Evolutionary conservation across 2,797 vertebrate genomes (phyloP).

Genomic region (Bradypodion pumilum): DNA sequence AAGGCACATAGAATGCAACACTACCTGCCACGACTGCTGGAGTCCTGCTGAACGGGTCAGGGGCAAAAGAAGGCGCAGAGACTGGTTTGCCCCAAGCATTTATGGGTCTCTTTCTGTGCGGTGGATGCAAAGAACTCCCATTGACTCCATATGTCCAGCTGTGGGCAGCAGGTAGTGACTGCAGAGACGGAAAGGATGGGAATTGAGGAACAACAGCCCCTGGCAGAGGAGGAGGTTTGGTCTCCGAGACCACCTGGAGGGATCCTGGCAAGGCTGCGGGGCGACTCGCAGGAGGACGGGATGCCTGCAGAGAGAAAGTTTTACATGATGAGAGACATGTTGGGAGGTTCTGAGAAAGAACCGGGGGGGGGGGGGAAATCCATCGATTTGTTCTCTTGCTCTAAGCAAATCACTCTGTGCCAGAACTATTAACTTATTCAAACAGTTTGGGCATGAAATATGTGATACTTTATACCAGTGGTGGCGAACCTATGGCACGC

Average conservation of each 20-base stretch:
- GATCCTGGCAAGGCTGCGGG: conserved; percentile 15
- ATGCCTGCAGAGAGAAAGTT: not conserved
- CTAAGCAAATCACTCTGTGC: not conserved
- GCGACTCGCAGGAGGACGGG: conserved; percentile 7
- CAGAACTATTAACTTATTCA: not conserved
- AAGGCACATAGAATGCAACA: accelerated
- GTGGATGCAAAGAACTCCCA: conserved; percentile 33
- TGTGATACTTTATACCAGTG: no score
- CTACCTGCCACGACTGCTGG: conserved; percentile 4
- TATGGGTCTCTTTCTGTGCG: conserved; percentile 27
- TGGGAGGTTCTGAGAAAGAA: no score
- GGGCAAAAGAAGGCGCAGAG: not conserved
- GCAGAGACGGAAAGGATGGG: conserved; percentile 56
- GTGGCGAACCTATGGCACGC: no score
- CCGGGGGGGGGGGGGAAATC: not conserved
- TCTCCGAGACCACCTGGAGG: conserved; percentile 48
- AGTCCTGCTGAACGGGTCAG: not conserved
- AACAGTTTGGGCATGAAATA: not conserved
- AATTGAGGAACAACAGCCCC: conserved; percentile 44
- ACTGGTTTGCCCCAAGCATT: conserved; percentile 49
- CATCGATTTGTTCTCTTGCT: no score
- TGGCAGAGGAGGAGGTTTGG: not conserved
- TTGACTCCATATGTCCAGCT: conserved; percentile 1
- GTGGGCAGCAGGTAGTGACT: accelerated
- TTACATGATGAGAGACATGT: accelerated